A percentile compares a stretch with the other conserved stretches of the same genome.
Evolutionary conservation across 2,113 vertebrate genomes (phyloP).

Genomic region (Heterocephalus glaber): DNA sequence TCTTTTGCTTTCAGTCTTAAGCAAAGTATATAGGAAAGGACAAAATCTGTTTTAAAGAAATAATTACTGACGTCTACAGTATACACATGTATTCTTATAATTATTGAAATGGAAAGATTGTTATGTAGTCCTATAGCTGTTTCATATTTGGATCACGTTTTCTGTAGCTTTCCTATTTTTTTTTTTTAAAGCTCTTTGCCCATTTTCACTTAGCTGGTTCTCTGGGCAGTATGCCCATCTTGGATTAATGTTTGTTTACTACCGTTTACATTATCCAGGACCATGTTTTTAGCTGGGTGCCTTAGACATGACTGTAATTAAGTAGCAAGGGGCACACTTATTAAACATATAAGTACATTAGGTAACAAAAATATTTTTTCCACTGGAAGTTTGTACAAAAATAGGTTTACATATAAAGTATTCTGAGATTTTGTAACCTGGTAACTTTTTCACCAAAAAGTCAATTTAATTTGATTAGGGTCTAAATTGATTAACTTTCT

Average conservation of each 20-base stretch:
- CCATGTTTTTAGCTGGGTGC: slow-evolving; percentile 54
- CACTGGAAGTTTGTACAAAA: slow-evolving; percentile 31
- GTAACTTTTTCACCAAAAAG: slow-evolving; percentile 27
- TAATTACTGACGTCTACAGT: background rate
- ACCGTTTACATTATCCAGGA: slow-evolving; percentile 59
- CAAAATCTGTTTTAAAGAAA: background rate
- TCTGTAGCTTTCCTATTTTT: background rate
- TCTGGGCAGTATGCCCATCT: slow-evolving; percentile 73
- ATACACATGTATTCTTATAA: background rate
- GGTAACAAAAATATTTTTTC: slow-evolving; percentile 38
- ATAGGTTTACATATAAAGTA: background rate
- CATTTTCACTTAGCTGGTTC: slow-evolving; percentile 63
- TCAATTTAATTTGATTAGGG: slow-evolving; percentile 36
- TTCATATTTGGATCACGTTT: slow-evolving; percentile 16
- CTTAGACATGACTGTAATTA: slow-evolving; percentile 68
- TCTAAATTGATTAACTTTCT: background rate
- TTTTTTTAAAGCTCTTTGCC: slow-evolving; percentile 41
- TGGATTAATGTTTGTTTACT: slow-evolving; percentile 77
- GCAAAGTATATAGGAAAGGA: background rate
- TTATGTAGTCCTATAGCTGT: background rate
- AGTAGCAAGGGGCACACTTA: slow-evolving; percentile 53
- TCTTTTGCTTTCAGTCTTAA: background rate
- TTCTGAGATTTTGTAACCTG: background rate
- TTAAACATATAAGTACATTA: slow-evolving; percentile 34
- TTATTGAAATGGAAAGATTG: slow-evolving; percentile 4